Conservation (phyloP, 2,888 invertebrate species). For the Drepana falcataria region DNA sequence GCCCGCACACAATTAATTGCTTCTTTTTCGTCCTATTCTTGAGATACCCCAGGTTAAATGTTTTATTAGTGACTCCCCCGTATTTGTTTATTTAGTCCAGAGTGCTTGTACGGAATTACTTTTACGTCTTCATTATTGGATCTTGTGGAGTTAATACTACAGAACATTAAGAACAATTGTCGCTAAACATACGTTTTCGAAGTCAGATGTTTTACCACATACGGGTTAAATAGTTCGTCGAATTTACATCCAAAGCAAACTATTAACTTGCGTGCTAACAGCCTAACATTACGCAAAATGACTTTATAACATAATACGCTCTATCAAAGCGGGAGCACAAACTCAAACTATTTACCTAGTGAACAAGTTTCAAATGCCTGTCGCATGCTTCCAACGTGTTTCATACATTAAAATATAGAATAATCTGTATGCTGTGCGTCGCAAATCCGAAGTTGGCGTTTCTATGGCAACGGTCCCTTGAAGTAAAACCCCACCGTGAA, state of each 20-base stretch:
- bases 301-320: constrained; percentile 56
- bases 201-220: too few relatives aligned
- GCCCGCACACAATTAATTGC: constrained; percentile 64
- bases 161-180: not conserved
- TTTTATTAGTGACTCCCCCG: constrained; percentile 55
- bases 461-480: constrained; percentile 55
- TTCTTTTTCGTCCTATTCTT: constrained; percentile 55
- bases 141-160: not conserved
- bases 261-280: constrained; percentile 40
- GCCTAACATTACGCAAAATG: constrained; percentile 48
- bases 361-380: constrained; percentile 57
- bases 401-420: constrained; percentile 42
- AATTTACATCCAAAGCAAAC: constrained; percentile 29
- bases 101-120: constrained; percentile 34
- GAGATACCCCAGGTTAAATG: constrained; percentile 58
- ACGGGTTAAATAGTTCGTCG: too few relatives aligned
- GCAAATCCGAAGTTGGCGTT: constrained; percentile 57
- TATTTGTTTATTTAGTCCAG: constrained; percentile 56
- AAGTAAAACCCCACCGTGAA: constrained; percentile 39
- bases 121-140: constrained; percentile 32
- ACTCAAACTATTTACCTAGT: constrained; percentile 67
- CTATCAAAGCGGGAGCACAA: constrained; percentile 32
- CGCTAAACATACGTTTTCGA: not conserved
- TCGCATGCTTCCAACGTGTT: constrained; percentile 48
- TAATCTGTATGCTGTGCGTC: constrained; percentile 53